Conservation (phyloP, 2,888 invertebrate genomes). For the Cloeon dipterum region DNA sequence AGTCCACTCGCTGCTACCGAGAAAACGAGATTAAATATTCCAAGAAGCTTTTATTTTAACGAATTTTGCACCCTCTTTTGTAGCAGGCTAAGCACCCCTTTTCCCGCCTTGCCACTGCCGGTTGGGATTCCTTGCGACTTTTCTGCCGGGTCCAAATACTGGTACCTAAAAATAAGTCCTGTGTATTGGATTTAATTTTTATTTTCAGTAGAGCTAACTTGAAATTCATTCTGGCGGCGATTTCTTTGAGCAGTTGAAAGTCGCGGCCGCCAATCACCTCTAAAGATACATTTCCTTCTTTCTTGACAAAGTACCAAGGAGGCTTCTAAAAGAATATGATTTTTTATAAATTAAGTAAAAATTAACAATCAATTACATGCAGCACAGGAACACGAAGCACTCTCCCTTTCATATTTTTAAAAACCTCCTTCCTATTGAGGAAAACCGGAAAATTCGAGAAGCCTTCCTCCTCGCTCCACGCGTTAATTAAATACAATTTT, state of each 20-base stretch:
- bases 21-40: neutral
- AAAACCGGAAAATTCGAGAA: neutral
- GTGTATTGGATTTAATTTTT: neutral
- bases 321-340: constrained; percentile 34
- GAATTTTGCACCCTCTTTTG: constrained; percentile 16
- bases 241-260: constrained; percentile 36
- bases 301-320: constrained; percentile 53
- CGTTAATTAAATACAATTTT: too few species aligned
- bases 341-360: neutral
- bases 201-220: constrained; percentile 18
- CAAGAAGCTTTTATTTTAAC: neutral
- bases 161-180: constrained; percentile 21
- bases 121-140: constrained; percentile 43
- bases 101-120: constrained; percentile 45
- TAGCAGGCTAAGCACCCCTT: constrained; percentile 45
- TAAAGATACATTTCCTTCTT: constrained; percentile 24
- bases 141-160: constrained; percentile 49
- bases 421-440: neutral
- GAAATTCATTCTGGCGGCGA: constrained; percentile 45
- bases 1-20: constrained; percentile 34
- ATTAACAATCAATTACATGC: neutral
- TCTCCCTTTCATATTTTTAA: neutral
- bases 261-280: constrained; percentile 47
- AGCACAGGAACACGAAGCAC: neutral
- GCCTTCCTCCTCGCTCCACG: too few species aligned